Evolutionary conservation across 1,140 invertebrate species (phyloP), one percentile per base, ranked within the genome.

Genomic region (Zaprionus ghesquierei): DNA sequence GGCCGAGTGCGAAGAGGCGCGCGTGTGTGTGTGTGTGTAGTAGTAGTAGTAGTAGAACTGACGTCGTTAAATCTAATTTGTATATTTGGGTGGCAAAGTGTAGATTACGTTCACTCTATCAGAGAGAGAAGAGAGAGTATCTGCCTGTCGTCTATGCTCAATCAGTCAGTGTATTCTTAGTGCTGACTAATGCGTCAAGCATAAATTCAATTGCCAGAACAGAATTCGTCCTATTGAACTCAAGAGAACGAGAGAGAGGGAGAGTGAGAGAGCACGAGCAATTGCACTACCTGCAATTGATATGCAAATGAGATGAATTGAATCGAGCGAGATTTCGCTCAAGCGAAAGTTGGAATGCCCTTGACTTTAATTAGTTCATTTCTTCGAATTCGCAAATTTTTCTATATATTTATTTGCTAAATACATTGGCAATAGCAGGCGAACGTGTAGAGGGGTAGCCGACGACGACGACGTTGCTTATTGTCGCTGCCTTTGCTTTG

Each of bases 311-410:
- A 46, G 41, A 3, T 20, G 18, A 41, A 18, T 50, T 61, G n/a
- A 29, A 49, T 33, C n/a, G 23, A 20, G 18, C 58, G 12, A 53
- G 46, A 70, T 55, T 69, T 27, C 12, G 20, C 0, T 59, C 44
- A 58, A 60, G 70, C 64, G 70, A 73, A 73, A 73, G 70, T 69
- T 61, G 50, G 10, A 41, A 29, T 69, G 70, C 31, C 81, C 82
- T 81, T 85, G 81, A 49, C 55, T 69, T 54, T 61, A 81, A 85
- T 85, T 86, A 86, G 81, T 65, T 71, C 56, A 56, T 25, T 77
- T 85, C 59, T 63, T 58, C 25, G 70, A 73, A 62, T 61, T 68
- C n/a, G 56, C 70, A 50, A 58, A 61, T 50, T 61, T 29, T 60
- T 33, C 25, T 41, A 41, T 51, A 35, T 65, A 59, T 66, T 59